Conservation (phyloP, 2,797 vertebrate species). For the Petrocephalus schoutedeni region DNA sequence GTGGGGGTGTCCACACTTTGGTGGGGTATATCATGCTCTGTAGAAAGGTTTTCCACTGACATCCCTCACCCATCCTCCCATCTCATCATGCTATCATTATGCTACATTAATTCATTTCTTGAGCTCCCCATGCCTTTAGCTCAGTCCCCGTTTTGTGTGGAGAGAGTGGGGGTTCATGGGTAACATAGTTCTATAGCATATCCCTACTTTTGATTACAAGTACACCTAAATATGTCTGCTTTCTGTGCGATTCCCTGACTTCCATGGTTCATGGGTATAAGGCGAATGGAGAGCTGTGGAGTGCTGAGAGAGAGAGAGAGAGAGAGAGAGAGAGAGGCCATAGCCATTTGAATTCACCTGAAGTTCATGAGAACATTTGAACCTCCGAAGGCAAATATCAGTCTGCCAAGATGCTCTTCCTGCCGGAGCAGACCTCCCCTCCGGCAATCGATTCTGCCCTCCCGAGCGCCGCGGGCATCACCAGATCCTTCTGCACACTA, state of each 20-base stretch:
- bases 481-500: background rate
- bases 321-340: background rate
- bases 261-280: background rate
- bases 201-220: background rate
- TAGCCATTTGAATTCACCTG: background rate
- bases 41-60: background rate
- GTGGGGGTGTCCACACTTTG: background rate
- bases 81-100: background rate
- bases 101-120: background rate
- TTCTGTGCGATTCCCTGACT: background rate
- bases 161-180: background rate
- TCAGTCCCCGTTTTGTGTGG: background rate
- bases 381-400: background rate
- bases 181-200: background rate
- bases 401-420: background rate
- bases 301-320: background rate
- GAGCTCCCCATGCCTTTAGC: background rate
- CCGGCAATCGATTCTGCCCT: background rate
- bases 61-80: background rate
- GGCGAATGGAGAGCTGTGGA: background rate
- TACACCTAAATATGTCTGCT: background rate
- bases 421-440: background rate
- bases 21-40: background rate
- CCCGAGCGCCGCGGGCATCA: background rate
- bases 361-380: slow-evolving; percentile 9